These are phyloP conservation scores for Drosophila mojavensis DNA, from an alignment of 1,140 invertebrate species.

Conservation along the genomic window DNA sequence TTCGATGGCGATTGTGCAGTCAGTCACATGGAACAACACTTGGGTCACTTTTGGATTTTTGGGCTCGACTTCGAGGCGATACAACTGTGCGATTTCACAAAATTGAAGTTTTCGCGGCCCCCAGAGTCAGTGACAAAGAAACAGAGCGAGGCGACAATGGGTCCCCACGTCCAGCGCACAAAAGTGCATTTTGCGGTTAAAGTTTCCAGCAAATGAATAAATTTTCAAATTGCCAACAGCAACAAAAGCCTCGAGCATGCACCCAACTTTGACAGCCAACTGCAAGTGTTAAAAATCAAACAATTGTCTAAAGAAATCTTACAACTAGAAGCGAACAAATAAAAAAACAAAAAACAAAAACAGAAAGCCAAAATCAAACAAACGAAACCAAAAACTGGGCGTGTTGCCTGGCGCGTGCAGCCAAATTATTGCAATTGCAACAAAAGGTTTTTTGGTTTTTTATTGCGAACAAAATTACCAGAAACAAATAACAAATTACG, in stretches of 20 bases:
- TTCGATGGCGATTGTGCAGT: constrained; percentile 49
- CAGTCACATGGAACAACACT: constrained; percentile 51
- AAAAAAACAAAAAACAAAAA: neutral
- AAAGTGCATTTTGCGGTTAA: constrained; percentile 55
- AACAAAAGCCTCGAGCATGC: neutral
- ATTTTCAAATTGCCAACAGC: constrained; percentile 37
- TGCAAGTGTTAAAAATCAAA: constrained; percentile 44
- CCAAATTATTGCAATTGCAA: constrained; percentile 41
- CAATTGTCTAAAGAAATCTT: constrained; percentile 15
- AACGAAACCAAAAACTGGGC: constrained; percentile 29
- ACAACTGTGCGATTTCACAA: neutral
- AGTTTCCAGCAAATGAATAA: constrained; percentile 45
- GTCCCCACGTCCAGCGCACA: constrained; percentile 20
- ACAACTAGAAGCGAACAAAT: neutral
- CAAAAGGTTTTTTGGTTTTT: constrained; percentile 1
- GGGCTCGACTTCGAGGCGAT: neutral
- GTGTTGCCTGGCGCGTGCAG: constrained; percentile 29
- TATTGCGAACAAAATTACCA: constrained; percentile 1
- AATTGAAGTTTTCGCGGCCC: constrained; percentile 22
- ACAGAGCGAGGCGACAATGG: constrained; percentile 30
- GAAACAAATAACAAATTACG: constrained; percentile 6
- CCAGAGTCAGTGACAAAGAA: constrained; percentile 14
- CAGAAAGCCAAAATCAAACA: neutral
- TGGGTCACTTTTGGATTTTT: constrained; percentile 11
- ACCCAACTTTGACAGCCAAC: constrained; percentile 31